These are phyloP conservation scores for Melangyna quadrimaculata DNA, from an alignment of 2,888 invertebrate species.

Conservation along the genomic window DNA sequence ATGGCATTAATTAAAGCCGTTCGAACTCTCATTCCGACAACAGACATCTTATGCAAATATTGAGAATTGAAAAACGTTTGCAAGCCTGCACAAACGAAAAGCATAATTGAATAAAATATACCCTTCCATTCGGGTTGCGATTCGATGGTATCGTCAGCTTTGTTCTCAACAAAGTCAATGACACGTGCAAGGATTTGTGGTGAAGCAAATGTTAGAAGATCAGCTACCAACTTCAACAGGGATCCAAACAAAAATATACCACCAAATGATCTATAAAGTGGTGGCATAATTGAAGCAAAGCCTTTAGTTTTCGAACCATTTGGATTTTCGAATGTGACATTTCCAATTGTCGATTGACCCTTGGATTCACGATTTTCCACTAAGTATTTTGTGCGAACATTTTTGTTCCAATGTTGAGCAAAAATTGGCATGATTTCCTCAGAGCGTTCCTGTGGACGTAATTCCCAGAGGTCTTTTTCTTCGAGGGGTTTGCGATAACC, in stretches of 20 bases:
- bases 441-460: conserved; percentile 92
- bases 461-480: conserved; percentile 92
- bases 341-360: conserved; percentile 82
- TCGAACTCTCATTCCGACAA: conserved; percentile 93
- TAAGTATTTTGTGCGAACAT: conserved; percentile 83
- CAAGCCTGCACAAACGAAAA: conserved; percentile 88
- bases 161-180: conserved; percentile 86
- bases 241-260: conserved; percentile 93
- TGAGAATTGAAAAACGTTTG: conserved; percentile 94
- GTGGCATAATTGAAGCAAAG: conserved; percentile 91
- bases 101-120: conserved; percentile 88
- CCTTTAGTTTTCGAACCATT: conserved; percentile 84
- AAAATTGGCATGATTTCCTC: conserved; percentile 90
- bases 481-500: conserved; percentile 93
- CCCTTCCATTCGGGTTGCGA: conserved; percentile 91
- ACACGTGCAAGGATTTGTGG: conserved; percentile 92
- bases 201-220: conserved; percentile 93
- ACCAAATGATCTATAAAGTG: conserved; percentile 93
- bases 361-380: conserved; percentile 76
- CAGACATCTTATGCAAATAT: conserved; percentile 95
- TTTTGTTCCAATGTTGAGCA: conserved; percentile 91
- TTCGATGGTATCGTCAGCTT: conserved; percentile 77
- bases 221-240: conserved; percentile 90
- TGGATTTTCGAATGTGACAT: conserved; percentile 87
- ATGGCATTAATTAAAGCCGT: conserved; percentile 94